phyloP scores from a whole-genome alignment of 2,888 invertebrate genomes.

The Scaptomyza cyrtandrae region DNA sequence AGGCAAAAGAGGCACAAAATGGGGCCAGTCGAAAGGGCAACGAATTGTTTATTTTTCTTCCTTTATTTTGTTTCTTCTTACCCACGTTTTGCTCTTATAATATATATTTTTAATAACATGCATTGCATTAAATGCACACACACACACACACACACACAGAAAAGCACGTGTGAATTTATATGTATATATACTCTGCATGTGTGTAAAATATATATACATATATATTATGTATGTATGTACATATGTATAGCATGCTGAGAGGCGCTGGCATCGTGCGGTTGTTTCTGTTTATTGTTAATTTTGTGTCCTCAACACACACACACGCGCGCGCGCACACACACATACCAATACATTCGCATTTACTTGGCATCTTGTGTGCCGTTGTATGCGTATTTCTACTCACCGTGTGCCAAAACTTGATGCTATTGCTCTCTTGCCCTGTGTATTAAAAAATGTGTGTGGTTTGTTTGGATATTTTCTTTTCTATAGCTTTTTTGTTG shows the following conservation, averaged over 20 bases:
- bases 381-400: conserved; percentile 35
- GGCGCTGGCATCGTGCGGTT: conserved; percentile 32
- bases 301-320: conserved; percentile 34
- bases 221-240: neutral
- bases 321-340: conserved; percentile 9
- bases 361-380: conserved; percentile 9
- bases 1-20: conserved; percentile 21
- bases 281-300: conserved; percentile 73
- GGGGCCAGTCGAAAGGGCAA: conserved; percentile 39
- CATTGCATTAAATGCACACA: conserved; percentile 16
- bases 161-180: neutral
- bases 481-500: neutral
- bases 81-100: conserved; percentile 36
- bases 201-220: neutral
- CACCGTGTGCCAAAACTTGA: conserved; percentile 56
- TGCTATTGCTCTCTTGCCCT: conserved; percentile 35
- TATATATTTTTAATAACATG: conserved; percentile 46
- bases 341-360: conserved; percentile 14
- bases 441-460: conserved; percentile 5
- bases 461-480: conserved; percentile 6
- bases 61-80: neutral
- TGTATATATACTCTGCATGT: neutral
- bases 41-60: conserved; percentile 6
- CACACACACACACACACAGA: conserved; percentile 9
- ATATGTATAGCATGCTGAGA: conserved; percentile 28